Percentiles rank a stretch among this genome's conserved stretches.
These are phyloP conservation scores for Metalampra italica DNA, from an alignment of 2,888 invertebrate species.

Conservation along the genomic window DNA sequence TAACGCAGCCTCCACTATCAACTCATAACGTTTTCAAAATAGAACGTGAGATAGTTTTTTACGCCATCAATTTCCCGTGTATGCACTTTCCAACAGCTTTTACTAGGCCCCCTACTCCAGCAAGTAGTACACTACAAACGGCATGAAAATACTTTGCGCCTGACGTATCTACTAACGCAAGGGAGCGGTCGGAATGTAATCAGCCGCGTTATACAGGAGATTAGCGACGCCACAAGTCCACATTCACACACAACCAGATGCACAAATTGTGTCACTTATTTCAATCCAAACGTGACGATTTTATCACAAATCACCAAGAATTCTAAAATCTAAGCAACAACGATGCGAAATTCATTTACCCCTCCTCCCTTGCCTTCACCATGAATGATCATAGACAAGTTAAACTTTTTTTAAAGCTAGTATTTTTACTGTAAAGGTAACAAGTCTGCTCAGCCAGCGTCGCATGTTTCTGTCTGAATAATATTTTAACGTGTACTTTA, in stretches of 20 bases:
- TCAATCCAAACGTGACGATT: constrained; percentile 48
- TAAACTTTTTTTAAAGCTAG: not conserved
- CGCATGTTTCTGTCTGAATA: too few relatives aligned
- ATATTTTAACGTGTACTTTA: too few relatives aligned
- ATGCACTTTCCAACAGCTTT: constrained; percentile 77
- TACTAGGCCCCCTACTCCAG: constrained; percentile 69
- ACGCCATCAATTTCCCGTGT: constrained; percentile 60
- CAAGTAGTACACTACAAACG: constrained; percentile 65
- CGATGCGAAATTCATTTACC: constrained; percentile 71
- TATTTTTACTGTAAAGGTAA: not conserved
- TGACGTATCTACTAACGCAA: constrained; percentile 62
- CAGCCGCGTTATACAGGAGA: constrained; percentile 40
- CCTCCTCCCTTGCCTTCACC: constrained; percentile 67
- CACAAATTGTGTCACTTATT: constrained; percentile 55
- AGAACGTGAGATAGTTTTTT: constrained; percentile 70
- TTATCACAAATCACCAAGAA: constrained; percentile 60
- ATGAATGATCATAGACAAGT: constrained; percentile 62
- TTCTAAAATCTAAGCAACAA: constrained; percentile 62
- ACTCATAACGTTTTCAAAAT: constrained; percentile 48
- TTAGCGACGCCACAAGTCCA: constrained; percentile 32
- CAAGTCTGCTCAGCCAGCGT: not conserved
- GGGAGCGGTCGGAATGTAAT: constrained; percentile 74
- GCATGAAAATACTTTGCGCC: constrained; percentile 71
- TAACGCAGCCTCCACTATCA: constrained; percentile 51
- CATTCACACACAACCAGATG: constrained; percentile 42